These are phyloP conservation scores for Panzeria rudis DNA, from an alignment of 2,888 invertebrate species.

Conservation along the genomic window DNA sequence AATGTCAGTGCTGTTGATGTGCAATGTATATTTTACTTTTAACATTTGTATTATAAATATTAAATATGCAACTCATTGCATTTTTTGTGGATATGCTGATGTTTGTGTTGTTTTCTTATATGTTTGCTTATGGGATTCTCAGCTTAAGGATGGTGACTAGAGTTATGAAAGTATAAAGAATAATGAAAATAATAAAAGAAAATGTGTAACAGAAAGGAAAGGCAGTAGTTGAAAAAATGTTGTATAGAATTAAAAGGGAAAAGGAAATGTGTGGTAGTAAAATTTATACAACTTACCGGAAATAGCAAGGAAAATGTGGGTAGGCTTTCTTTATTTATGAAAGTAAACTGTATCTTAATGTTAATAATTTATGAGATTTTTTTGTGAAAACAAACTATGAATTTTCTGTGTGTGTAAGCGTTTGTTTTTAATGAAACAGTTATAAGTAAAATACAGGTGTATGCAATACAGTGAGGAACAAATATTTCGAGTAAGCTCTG, in stretches of 20 bases:
- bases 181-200: background rate
- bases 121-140: background rate
- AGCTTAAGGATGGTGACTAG: slow-evolving; percentile 18
- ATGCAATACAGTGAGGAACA: background rate
- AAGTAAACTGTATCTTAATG: slow-evolving; percentile 5
- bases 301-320: slow-evolving; percentile 10
- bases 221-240: background rate
- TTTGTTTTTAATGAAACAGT: background rate
- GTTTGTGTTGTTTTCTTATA: too few relatives aligned
- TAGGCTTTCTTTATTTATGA: background rate
- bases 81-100: background rate
- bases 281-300: slow-evolving; percentile 22
- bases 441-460: background rate
- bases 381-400: background rate
- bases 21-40: background rate
- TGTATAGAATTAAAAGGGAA: slow-evolving; percentile 26
- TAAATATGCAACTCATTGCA: slow-evolving; percentile 47
- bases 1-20: slow-evolving; percentile 7
- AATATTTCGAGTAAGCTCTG: too few relatives aligned
- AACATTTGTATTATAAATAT: slow-evolving; percentile 37
- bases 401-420: background rate
- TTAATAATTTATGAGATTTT: slow-evolving; percentile 33
- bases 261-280: slow-evolving; percentile 46
- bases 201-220: background rate
- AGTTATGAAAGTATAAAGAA: background rate